Percentiles rank a stretch among this genome's conserved stretches.
Conservation (phyloP, 2,797 vertebrate genomes). For the Pipistrellus nathusii region DNA sequence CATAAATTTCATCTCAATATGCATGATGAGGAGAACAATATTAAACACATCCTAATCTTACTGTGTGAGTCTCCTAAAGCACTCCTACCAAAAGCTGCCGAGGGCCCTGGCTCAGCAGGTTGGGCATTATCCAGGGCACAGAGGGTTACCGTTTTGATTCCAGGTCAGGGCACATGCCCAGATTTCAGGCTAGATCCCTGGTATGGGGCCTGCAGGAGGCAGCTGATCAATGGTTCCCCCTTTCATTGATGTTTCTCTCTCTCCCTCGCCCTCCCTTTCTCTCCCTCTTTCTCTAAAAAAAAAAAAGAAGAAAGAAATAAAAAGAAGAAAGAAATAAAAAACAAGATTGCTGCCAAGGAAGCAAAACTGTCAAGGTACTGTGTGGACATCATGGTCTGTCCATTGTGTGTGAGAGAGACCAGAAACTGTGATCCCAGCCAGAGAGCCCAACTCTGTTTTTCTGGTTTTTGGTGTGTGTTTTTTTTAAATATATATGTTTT, state of each 20-base stretch:
- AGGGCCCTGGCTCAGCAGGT: not conserved
- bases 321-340: not conserved
- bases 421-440: not conserved
- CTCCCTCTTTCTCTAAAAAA: not conserved
- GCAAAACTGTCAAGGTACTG: not conserved
- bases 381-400: not conserved
- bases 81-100: not conserved
- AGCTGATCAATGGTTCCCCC: not conserved
- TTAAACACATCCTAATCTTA: conserved; percentile 36
- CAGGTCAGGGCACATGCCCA: not conserved
- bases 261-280: not conserved
- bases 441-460: not conserved
- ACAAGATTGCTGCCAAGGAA: not conserved
- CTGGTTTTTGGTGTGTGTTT: too few species aligned
- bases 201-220: not conserved
- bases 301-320: not conserved
- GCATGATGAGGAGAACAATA: not conserved
- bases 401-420: not conserved
- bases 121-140: not conserved
- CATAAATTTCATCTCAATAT: conserved; percentile 63
- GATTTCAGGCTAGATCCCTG: not conserved
- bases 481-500: too few species aligned
- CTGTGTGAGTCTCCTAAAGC: not conserved
- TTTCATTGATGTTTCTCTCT: not conserved
- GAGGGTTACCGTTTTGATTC: not conserved